Base-by-base conservation (phyloP, 2,797 vertebrate genomes). In the Rhincodon typus region DNA sequence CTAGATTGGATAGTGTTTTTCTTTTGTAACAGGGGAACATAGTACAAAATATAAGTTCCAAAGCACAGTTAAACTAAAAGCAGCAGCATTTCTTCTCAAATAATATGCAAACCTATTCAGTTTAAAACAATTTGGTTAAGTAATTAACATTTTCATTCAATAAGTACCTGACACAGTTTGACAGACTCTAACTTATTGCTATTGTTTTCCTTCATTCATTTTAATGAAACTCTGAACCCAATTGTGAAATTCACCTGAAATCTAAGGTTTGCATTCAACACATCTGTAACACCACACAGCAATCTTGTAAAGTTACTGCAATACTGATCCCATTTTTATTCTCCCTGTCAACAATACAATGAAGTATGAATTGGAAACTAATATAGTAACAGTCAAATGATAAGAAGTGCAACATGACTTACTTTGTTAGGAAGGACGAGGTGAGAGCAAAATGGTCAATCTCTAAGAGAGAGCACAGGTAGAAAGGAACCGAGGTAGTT, bases 81-180 rank as follows among this genome's bases (percentile, higher is more conserved):
- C 25, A 93, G 90, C 66, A 38, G 62, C 62, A 69, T 67, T 93
- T 38, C 90, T 69, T 21, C n/a, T 42, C 19, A 69, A 69, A 69
- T 93, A 93, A 69, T 93, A 93, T 93, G 90, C 62, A 93, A 93
- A 93, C 21, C 42, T 93, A 93, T 67, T 67, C 90, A 93, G 90
- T 38, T 93, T 12, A 69, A 21, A 93, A 93, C 66, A 93, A 93
- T 13, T 93, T 38, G 66, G 90, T 93, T 66, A 93, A 66, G 66
- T 69, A 69, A 93, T 93, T 93, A 93, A 93, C 90, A 93, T 93
- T 93, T 93, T 42, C 90, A 69, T 93, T 93, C 25, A 93, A 93
- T 66, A 69, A 42, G 66, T 13, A 69, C 66, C n/a, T 69, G 66
- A 93, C 90, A 93, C 23, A 69, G 42, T 62, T 69, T 93, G 66